Evolutionary conservation across 2,797 vertebrate species (phyloP).

Genomic region (Cheirogaleus major): DNA sequence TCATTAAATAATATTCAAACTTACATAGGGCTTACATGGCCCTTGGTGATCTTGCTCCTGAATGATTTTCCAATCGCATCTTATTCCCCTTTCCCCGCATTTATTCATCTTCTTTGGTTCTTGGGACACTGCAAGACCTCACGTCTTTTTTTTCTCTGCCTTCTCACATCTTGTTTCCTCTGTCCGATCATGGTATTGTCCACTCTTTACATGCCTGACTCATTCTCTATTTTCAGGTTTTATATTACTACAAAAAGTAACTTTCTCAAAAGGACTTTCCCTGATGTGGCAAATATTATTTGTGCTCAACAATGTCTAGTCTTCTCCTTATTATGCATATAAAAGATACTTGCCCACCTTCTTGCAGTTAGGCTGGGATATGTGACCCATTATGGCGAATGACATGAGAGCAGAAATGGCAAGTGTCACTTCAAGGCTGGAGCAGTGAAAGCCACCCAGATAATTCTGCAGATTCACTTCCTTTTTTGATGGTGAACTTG

Average conservation of each 20-base stretch:
- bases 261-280: not conserved
- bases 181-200: no score
- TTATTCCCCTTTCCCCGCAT: not conserved
- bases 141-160: not conserved
- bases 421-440: not conserved
- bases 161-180: not conserved
- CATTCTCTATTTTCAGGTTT: not conserved
- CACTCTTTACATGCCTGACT: not conserved
- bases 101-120: not conserved
- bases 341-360: not conserved
- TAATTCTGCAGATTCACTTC: not conserved
- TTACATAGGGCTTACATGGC: not conserved
- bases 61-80: not conserved
- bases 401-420: not conserved
- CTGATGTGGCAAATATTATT: not conserved
- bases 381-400: not conserved
- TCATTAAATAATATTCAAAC: not conserved
- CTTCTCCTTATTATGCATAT: not conserved
- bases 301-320: not conserved
- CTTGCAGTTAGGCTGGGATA: accelerated
- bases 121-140: not conserved
- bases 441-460: not conserved
- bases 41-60: not conserved
- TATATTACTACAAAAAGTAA: not conserved
- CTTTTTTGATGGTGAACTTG: not conserved